Evolutionary conservation across 2,888 invertebrate genomes (phyloP).

Genomic region (Nudaria mundana): DNA sequence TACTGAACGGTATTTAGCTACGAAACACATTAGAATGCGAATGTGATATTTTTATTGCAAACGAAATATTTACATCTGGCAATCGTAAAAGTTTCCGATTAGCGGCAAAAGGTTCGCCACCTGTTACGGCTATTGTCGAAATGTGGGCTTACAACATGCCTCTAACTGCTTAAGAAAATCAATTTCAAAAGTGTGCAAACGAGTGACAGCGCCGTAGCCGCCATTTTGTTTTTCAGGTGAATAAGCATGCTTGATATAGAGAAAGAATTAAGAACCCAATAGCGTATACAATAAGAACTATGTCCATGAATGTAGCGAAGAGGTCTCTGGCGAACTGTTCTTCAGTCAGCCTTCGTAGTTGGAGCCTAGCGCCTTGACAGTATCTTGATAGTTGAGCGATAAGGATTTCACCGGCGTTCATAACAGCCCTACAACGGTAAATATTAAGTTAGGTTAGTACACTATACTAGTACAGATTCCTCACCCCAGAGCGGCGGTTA

Average conservation of each 20-base stretch:
- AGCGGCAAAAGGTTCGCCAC: too few species aligned
- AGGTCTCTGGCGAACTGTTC: constrained; percentile 48
- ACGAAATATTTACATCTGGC: too few species aligned
- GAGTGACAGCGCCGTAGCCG: too few species aligned
- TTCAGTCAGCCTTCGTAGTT: constrained; percentile 36
- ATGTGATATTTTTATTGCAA: too few species aligned
- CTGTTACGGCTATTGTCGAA: too few species aligned
- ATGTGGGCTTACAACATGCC: too few species aligned
- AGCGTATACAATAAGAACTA: constrained; percentile 57
- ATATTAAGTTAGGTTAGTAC: neutral
- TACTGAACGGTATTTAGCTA: constrained; percentile 3
- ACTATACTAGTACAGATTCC: too few species aligned
- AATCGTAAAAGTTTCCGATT: too few species aligned
- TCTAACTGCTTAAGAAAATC: too few species aligned
- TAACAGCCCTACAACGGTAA: constrained; percentile 41
- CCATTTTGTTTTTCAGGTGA: too few species aligned
- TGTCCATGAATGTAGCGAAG: constrained; percentile 56
- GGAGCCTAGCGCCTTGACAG: constrained; percentile 27
- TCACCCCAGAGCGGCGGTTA: too few species aligned
- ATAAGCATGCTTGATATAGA: constrained; percentile 51
- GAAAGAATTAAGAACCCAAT: constrained; percentile 61
- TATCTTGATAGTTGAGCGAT: constrained; percentile 32
- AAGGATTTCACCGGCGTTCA: constrained; percentile 40
- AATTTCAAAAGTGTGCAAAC: too few species aligned
- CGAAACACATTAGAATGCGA: constrained; percentile 4